Base-by-base conservation (phyloP, 2,888 invertebrate genomes). In the Acleris emargana region DNA sequence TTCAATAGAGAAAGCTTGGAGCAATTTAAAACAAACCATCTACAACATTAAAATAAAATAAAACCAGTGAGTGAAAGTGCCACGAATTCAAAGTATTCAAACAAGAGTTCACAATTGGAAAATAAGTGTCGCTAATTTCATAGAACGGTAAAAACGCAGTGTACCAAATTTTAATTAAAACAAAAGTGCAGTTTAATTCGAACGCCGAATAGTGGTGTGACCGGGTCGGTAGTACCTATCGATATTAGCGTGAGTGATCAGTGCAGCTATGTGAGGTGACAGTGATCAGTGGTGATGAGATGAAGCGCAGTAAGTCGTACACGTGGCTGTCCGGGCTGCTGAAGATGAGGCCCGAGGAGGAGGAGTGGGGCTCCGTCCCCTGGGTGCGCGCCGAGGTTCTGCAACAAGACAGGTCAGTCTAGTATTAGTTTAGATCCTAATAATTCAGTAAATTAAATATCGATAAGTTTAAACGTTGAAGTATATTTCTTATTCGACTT, bases 221-320 rank as follows among this genome's bases (percentile, higher is more conserved):
- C 63, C 11, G 58, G 55, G 55, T 67, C 54, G 55, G 45, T 57
- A 13, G 17, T 32, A 9, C 11, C 9, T 22, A 58, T 52, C 54
- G 58, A 51, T 57, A 20, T n/a, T 61, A 22, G 16, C 22, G 11
- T 32, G 28, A 25, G 55, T 55, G 55, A 38, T 32, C 53, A 53
- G 55, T 43, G 57, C 5, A n/a, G 62, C 28, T 73, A 68, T 70
- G 75, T 75, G 75, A 73, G 67, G 69, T 62, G 68, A 61, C 45
- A 50, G 62, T 55, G 68, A 58, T 16, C 55, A 53, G 70, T 54
- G 54, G 20, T 64, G 67, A 69, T 68, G 72, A 61, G 68, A 91
- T 91, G 91, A 90, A 89, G 79, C 87, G 91, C 68, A 91, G 91
- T 73, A 90, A 90, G 82, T 91, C 91, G 62, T 89, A 91, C 80